Conservation (phyloP, 1,140 invertebrate genomes). For the Euborellia annulipes region DNA sequence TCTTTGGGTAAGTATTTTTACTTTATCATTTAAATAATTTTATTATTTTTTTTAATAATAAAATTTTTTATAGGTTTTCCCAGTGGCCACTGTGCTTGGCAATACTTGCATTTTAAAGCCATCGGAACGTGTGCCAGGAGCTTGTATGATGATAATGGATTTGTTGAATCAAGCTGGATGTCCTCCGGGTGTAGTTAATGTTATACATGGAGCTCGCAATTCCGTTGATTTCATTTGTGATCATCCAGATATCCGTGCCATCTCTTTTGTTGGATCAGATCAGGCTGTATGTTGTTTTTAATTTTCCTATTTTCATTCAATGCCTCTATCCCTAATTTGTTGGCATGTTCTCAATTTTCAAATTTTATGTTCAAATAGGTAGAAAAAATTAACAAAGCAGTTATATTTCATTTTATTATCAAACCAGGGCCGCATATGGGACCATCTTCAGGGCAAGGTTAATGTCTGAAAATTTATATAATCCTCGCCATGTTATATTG, state of each 20-base stretch:
- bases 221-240: constrained; percentile 96
- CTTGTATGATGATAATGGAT: constrained; percentile 86
- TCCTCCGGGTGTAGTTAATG: constrained; percentile 86
- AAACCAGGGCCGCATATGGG: too few species aligned
- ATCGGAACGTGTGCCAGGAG: constrained; percentile 93
- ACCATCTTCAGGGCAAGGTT: too few species aligned
- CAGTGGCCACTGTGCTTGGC: not conserved
- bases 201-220: constrained; percentile 89
- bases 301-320: not conserved
- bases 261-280: constrained; percentile 97
- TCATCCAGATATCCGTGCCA: constrained; percentile 87
- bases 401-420: too few species aligned
- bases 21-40: constrained; percentile 48
- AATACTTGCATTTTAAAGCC: constrained; percentile 64
- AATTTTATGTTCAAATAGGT: constrained; percentile 2
- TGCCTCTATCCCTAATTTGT: not conserved
- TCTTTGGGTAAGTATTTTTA: constrained; percentile 93
- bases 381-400: too few species aligned
- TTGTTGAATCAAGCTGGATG: constrained; percentile 79
- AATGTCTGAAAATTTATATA: too few species aligned
- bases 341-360: not conserved
- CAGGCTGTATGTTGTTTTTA: constrained; percentile 47
- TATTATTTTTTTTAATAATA: too few species aligned
- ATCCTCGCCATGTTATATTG: too few species aligned
- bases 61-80: too few species aligned